Base-by-base conservation (phyloP, 2,113 vertebrate species). In the Xenus cinereus region DNA sequence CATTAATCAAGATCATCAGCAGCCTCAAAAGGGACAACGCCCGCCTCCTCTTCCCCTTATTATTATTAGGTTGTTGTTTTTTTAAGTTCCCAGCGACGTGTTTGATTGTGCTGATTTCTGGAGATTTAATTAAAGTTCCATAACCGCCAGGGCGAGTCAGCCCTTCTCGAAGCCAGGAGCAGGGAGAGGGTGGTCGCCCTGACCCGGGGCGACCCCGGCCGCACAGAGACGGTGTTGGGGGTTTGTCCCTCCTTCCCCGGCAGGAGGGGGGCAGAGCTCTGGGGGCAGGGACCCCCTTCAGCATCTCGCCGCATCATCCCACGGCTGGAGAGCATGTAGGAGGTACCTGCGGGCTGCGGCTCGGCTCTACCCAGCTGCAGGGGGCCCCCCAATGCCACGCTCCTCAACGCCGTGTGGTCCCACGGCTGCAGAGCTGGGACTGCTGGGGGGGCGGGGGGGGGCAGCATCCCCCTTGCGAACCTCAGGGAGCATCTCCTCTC, bases 101-200 rank as follows among this genome's bases (percentile, higher is more conserved):
- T 95, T 96, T 96, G 93, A 93, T 83, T 94, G 68, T 20, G 2
- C 26, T 96, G 94, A 91, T 95, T 97, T 97, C 64, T 18, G 28
- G 50, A 77, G 91, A 68, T 93, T 84, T 93, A 94, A 95, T 97
- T 81, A 90, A 41, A 73, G 73, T 72, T 92, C 54, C 48, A 32
- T 24, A 89, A 57, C 90, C 14, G 37, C 24, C n/a, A 84, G 67
- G 62, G 30, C 21, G 48, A 81, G 71, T 84, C 95, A 93, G 62
- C 41, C 30, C 74, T 62, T 91, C 63, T 48, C 67, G 54, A 62
- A 53, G 6, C 2, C 8, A 87, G 77, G 64, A 62, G 71, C 60
- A 62, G 84, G 53, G 85, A 79, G 53, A 15, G 23, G 12, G 32
- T 20, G 73, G 75, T 10, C 3, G 30, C 30, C 22, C 17, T 69